A percentile compares a stretch with the other conserved stretches of the same genome.
Conservation (phyloP, 2,888 invertebrate species). For the Nomada hirtipes region DNA sequence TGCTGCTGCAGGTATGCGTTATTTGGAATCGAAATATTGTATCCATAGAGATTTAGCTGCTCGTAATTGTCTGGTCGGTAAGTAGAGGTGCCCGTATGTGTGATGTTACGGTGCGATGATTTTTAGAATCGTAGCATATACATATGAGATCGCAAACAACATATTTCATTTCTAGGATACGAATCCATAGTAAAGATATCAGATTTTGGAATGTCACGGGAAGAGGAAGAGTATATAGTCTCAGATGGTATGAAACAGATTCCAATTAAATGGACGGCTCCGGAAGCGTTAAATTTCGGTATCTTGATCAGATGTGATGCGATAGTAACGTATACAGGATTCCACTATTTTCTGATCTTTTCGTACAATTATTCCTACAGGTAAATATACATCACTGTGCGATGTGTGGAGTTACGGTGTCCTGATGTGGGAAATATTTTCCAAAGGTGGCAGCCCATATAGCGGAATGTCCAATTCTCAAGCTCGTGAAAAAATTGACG, state of each 20-base stretch:
- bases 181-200: conserved; percentile 97
- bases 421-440: conserved; percentile 98
- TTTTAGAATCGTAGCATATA: background rate
- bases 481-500: conserved; percentile 96
- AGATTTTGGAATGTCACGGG: conserved; percentile 98
- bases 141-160: background rate
- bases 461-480: conserved; percentile 97
- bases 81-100: conserved; percentile 67
- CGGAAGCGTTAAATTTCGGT: conserved; percentile 98
- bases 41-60: conserved; percentile 98
- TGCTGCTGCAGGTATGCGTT: conserved; percentile 97
- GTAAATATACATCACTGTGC: conserved; percentile 96
- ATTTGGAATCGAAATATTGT: conserved; percentile 97
- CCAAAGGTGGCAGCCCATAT: conserved; percentile 96
- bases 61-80: conserved; percentile 94
- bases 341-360: background rate
- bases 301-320: conserved; percentile 69
- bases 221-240: conserved; percentile 98
- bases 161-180: conserved; percentile 85
- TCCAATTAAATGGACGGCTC: conserved; percentile 99
- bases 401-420: conserved; percentile 99
- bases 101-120: background rate
- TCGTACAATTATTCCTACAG: conserved; percentile 83
- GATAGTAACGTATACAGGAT: conserved; percentile 1
- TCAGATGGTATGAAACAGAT: conserved; percentile 99